phyloP scores from a whole-genome alignment of 2,113 vertebrate species.

The Mirounga angustirostris region DNA sequence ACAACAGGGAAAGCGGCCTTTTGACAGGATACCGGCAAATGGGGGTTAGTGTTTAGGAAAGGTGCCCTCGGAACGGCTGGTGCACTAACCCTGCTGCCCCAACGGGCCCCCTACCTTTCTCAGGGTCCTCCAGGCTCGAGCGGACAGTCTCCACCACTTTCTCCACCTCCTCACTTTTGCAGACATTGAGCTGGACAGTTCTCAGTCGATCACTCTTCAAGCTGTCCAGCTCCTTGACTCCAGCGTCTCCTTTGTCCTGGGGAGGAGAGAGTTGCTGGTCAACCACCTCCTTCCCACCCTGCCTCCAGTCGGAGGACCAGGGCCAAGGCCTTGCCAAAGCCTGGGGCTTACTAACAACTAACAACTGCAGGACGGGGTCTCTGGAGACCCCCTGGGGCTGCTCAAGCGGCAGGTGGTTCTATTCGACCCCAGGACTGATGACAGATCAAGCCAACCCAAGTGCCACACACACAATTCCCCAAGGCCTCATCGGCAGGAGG shows the following conservation, averaged over 20 bases:
- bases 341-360: not conserved
- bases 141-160: constrained; percentile 82
- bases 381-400: not conserved
- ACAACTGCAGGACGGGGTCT: not conserved
- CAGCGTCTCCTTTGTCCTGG: constrained; percentile 88
- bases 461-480: not conserved
- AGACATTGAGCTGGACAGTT: constrained; percentile 90
- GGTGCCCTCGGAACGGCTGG: not conserved
- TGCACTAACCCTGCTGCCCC: not conserved
- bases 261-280: not conserved
- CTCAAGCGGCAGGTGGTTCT: not conserved
- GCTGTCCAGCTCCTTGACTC: constrained; percentile 88
- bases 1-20: not conserved
- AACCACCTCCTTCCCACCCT: not conserved
- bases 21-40: not conserved
- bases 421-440: not conserved
- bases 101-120: constrained; percentile 79
- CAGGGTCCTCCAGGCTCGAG: constrained; percentile 83
- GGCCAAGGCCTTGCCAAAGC: not conserved
- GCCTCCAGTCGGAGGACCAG: not conserved
- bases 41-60: not conserved
- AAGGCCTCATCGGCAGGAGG: not conserved
- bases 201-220: constrained; percentile 88
- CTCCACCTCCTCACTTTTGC: constrained; percentile 87
- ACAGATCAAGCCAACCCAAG: too few relatives aligned